Base-by-base conservation (phyloP, 2,797 vertebrate genomes). In the Lycodopsis pacificus region DNA sequence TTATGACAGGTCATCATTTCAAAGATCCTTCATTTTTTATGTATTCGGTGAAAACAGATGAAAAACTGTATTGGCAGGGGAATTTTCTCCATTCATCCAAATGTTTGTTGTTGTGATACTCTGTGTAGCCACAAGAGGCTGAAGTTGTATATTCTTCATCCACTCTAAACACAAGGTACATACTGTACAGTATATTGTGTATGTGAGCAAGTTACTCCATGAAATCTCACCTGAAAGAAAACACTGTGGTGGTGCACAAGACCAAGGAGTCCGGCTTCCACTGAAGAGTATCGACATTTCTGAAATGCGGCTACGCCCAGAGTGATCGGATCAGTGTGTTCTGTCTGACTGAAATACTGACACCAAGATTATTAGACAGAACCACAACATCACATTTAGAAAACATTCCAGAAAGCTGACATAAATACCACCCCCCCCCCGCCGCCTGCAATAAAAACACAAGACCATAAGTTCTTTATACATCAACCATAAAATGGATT, bases 401-500 rank as follows among this genome's bases (percentile, higher is more conserved):
- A 30, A 59, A 44, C 10, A 40, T 17, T 19, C 5, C 3, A 22
- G 56, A n/a, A 46, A 44, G 49, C 15, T 17, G 34, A 42, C 17
- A 25, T 27, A 27, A 25, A 57, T 11, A 1, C 5, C 32, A 5
- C 5, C 8, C 27, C 6, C 8, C 2, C 10, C 51, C 64, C 4
- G 44, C 14, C 3, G 10, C 4, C 4, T 12, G 15, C 4, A 77
- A 82, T 58, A 84, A 81, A 82, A 78, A 77, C 65, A 79, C 65
- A 78, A 61, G 56, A 90, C 84, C 0, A 14, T 0, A 4, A 27
- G 27, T 68, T 88, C 61, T 89, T 89, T 80, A 65, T 91, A 93
- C 90, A 90, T 86, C 82, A 91, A 93, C 81, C 89, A 89, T 93
- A 89, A 25, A 46, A 91, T 87, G 87, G 81, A 88, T 94, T 93